Evolutionary conservation across 2,888 invertebrate genomes (phyloP).

Genomic region (Ophonus ardosiacus): DNA sequence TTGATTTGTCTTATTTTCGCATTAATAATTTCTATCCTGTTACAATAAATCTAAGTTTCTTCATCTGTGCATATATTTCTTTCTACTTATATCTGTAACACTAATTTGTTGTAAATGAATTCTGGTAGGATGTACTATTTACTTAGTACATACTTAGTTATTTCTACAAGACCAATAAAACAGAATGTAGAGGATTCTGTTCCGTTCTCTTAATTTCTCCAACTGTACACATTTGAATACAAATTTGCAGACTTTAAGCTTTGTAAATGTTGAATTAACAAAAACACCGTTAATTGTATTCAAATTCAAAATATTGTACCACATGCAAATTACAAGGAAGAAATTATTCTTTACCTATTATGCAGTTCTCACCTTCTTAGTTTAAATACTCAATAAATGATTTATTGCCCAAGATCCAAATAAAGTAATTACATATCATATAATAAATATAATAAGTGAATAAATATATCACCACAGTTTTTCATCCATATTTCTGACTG

Average conservation of each 20-base stretch:
- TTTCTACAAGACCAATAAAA: not conserved
- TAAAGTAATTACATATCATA: too few species aligned
- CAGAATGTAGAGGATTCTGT: constrained; percentile 10
- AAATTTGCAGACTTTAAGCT: not conserved
- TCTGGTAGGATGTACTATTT: not conserved
- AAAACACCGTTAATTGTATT: constrained; percentile 21
- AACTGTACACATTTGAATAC: not conserved
- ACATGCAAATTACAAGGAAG: not conserved
- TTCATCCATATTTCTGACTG: too few species aligned
- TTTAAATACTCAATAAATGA: not conserved
- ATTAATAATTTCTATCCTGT: not conserved
- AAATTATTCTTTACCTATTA: not conserved
- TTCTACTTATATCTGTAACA: not conserved
- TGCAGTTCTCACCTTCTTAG: not conserved
- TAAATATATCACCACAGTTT: too few species aligned
- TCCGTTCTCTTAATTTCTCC: constrained; percentile 13
- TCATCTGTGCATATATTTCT: not conserved
- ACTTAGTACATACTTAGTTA: too few species aligned
- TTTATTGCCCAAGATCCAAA: too few species aligned
- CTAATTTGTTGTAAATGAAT: not conserved
- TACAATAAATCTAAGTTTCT: not conserved
- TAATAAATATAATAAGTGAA: too few species aligned
- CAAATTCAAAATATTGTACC: not conserved
- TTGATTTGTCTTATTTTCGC: not conserved
- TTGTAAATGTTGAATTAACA: not conserved